Conservation (phyloP, 2,888 invertebrate species). For the Agrotis puta region DNA sequence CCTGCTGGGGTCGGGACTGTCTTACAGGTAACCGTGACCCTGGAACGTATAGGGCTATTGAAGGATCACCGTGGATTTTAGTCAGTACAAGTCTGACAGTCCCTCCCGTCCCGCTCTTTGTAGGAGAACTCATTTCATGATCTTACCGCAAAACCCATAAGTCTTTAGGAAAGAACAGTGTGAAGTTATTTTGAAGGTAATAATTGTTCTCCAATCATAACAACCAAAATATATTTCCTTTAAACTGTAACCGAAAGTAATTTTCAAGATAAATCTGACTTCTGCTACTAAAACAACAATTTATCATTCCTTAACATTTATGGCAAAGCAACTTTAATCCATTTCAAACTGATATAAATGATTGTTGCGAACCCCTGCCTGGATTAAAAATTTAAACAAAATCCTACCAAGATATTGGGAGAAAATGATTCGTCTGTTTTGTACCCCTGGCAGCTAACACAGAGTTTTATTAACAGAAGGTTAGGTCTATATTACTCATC, state of each 20-base stretch:
- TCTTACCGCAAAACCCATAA: too few species aligned
- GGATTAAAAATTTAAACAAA: slow-evolving; percentile 83
- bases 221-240: not conserved
- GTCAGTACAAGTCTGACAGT: too few species aligned
- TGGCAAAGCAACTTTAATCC: slow-evolving; percentile 53
- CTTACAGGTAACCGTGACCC: too few species aligned
- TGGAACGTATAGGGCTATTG: too few species aligned
- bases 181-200: not conserved
- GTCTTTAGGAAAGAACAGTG: too few species aligned
- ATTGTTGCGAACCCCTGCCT: slow-evolving; percentile 58
- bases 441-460: slow-evolving; percentile 60
- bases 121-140: too few species aligned
- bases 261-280: slow-evolving; percentile 1
- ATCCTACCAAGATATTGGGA: slow-evolving; percentile 77
- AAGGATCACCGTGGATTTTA: too few species aligned
- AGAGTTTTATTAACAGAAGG: not conserved
- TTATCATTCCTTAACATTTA: slow-evolving; percentile 21
- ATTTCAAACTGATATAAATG: slow-evolving; percentile 74
- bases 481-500: not conserved
- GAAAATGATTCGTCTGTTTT: slow-evolving; percentile 80
- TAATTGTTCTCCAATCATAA: not conserved
- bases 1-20: too few species aligned
- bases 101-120: too few species aligned
- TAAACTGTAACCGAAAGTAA: not conserved
- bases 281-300: slow-evolving; percentile 19